phyloP scores from a whole-genome alignment of 2,888 invertebrate genomes.

The Ceraclea dissimilis region DNA sequence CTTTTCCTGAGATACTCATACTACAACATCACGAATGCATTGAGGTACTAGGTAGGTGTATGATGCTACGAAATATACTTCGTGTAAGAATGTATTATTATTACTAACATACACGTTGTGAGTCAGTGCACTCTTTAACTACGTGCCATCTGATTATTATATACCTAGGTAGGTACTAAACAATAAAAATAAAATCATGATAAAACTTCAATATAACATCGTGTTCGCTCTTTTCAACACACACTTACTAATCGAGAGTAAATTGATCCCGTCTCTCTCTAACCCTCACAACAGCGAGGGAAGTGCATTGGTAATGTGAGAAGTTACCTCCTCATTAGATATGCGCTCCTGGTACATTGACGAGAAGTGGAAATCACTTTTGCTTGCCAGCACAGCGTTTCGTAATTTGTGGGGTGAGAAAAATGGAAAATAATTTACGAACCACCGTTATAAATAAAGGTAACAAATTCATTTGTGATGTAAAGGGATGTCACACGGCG shows the following conservation, averaged over 20 bases:
- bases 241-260: background rate
- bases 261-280: constrained; percentile 8
- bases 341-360: constrained; percentile 17
- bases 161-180: too few species aligned
- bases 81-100: background rate
- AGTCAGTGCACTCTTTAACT: constrained; percentile 2
- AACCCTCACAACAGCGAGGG: background rate
- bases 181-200: background rate
- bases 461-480: background rate
- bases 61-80: too few species aligned
- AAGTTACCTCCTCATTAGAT: constrained; percentile 16
- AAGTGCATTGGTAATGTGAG: constrained; percentile 4
- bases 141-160: constrained; percentile 2
- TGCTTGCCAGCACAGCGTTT: constrained; percentile 3
- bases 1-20: constrained; percentile 1
- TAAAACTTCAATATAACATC: background rate
- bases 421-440: constrained; percentile 17
- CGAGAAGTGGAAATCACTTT: constrained; percentile 20
- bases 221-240: background rate
- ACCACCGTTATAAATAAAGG: constrained; percentile 7
- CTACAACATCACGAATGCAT: background rate
- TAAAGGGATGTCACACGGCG: constrained; percentile 2
- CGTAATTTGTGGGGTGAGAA: constrained; percentile 14
- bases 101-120: background rate
- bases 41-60: background rate